Conservation (phyloP, 2,113 vertebrate genomes). For the Marcusenius ussheri region DNA sequence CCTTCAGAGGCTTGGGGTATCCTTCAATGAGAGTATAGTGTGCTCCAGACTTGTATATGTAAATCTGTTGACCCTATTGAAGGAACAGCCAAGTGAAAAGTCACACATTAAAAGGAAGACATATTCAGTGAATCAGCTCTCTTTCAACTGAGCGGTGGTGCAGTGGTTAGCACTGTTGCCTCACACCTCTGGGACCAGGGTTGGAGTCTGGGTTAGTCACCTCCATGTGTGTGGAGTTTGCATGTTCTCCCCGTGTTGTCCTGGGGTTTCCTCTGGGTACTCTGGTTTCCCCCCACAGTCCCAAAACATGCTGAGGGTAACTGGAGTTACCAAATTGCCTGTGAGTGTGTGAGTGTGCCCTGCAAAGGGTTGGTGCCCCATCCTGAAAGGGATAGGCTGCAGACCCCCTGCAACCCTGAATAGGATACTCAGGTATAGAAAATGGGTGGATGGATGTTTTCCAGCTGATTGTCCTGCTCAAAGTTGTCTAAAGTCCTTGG, state of each 20-base stretch:
- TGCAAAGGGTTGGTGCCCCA: not conserved
- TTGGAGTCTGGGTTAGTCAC: not conserved
- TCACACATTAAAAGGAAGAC: not conserved
- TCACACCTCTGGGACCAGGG: not conserved
- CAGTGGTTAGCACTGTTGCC: not conserved
- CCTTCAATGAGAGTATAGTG: conserved; percentile 62
- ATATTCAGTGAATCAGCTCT: not conserved
- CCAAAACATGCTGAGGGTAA: not conserved
- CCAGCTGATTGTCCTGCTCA: not conserved
- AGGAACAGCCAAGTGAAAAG: not conserved
- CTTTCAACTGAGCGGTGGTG: not conserved
- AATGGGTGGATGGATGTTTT: not conserved
- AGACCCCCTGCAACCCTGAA: not conserved
- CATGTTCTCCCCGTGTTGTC: not conserved
- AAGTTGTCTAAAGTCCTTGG: not conserved
- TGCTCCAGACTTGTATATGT: conserved; percentile 62
- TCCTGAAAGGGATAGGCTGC: not conserved
- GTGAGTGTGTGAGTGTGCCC: not conserved
- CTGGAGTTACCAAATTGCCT: not conserved
- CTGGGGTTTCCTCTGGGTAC: not conserved
- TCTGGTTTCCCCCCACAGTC: not conserved
- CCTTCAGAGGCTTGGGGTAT: conserved; percentile 70
- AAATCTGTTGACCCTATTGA: conserved; percentile 64
- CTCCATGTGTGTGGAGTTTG: not conserved
- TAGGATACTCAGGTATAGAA: not conserved